Evolutionary conservation across 1,140 invertebrate species (phyloP).

Genomic region (Medauroidea extradentata): DNA sequence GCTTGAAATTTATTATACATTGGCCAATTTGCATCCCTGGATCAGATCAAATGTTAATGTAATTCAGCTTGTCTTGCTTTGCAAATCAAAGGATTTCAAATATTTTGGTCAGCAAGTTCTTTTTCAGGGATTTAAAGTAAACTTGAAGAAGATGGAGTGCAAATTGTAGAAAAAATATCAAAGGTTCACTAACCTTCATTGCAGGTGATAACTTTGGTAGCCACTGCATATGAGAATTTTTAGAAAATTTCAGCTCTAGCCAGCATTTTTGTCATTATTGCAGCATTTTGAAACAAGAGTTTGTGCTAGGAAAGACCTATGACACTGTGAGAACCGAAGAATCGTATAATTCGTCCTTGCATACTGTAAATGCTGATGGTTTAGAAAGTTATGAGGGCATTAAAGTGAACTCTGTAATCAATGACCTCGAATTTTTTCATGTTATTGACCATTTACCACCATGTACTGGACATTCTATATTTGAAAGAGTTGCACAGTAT

Average conservation of each 20-base stretch:
- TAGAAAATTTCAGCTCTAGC: conserved; percentile 26
- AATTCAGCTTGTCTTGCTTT: conserved; percentile 6
- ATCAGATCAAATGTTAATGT: not conserved
- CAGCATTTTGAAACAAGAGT: not conserved
- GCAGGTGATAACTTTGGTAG: conserved; percentile 33
- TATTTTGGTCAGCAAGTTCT: not conserved
- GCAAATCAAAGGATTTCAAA: conserved; percentile 3
- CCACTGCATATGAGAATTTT: conserved; percentile 27
- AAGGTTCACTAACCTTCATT: conserved; percentile 30
- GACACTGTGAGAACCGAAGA: not conserved
- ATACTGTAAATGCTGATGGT: not conserved
- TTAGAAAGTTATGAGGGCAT: not conserved
- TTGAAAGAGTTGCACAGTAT: conserved; percentile 6
- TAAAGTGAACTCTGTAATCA: conserved; percentile 6
- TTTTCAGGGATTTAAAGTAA: not conserved
- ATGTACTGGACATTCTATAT: conserved; percentile 7
- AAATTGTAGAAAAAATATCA: conserved; percentile 6
- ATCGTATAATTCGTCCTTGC: not conserved
- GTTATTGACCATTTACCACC: conserved; percentile 4
- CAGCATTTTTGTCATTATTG: conserved; percentile 31
- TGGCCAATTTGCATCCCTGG: conserved; percentile 9
- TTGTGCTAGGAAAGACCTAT: not conserved
- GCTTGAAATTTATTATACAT: conserved; percentile 5
- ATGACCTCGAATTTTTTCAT: not conserved
- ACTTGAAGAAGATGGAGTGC: not conserved